Conservation (phyloP, 2,113 vertebrate genomes). For the Myrmophylax atrothorax region DNA sequence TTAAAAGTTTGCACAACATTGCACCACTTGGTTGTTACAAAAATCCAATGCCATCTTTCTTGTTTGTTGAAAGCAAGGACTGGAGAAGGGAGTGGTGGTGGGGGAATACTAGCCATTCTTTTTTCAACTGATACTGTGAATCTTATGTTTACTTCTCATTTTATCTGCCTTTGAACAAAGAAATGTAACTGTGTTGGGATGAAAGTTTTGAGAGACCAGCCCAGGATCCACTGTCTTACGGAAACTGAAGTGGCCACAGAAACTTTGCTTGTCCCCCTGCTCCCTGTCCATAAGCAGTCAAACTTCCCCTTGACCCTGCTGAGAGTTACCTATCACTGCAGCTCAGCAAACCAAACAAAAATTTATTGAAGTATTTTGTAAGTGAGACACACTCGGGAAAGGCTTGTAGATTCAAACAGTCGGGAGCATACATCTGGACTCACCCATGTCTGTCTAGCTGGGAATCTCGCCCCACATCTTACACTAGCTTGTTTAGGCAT, state of each 20-base stretch:
- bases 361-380: not conserved
- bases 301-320: not conserved
- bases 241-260: not conserved
- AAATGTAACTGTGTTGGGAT: not conserved
- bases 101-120: not conserved
- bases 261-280: not conserved
- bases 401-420: not conserved
- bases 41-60: not conserved
- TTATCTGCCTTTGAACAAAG: not conserved
- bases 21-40: not conserved
- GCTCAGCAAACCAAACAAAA: not conserved
- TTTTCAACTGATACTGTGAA: fast-evolving
- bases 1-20: not conserved
- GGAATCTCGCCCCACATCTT: not conserved
- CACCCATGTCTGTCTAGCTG: not conserved
- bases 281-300: not conserved
- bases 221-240: fast-evolving
- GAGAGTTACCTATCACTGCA: not conserved
- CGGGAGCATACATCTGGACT: not conserved
- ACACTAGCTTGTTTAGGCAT: not conserved
- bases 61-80: not conserved
- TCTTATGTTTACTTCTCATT: not conserved
- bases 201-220: not conserved
- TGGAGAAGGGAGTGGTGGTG: too few relatives aligned
- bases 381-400: not conserved